Conservation (phyloP, 2,888 invertebrate genomes). For the Drosophila buzzatii region DNA sequence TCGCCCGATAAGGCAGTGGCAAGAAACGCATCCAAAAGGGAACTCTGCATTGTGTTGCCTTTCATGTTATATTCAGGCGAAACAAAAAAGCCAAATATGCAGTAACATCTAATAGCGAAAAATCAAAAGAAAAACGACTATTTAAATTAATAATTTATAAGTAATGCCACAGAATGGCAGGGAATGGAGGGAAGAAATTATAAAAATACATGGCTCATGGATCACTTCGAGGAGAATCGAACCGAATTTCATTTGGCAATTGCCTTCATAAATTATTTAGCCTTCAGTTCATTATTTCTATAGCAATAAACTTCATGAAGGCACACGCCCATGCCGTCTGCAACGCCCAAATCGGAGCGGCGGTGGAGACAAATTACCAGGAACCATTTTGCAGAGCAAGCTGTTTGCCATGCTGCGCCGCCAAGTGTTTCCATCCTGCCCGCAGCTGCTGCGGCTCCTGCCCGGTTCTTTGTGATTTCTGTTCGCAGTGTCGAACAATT, state of each 20-base stretch:
- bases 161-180: not conserved
- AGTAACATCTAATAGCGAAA: not conserved
- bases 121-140: not conserved
- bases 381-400: conserved; percentile 64
- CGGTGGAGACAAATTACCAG: conserved; percentile 63
- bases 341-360: conserved; percentile 11
- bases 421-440: conserved; percentile 33
- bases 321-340: conserved; percentile 4
- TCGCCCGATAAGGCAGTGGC: conserved; percentile 31
- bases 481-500: conserved; percentile 66
- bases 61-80: conserved; percentile 15
- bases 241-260: conserved; percentile 62
- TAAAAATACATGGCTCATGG: conserved; percentile 11
- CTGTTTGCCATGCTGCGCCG: conserved; percentile 51
- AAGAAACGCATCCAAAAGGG: conserved; percentile 8
- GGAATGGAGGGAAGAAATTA: not conserved
- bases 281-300: conserved; percentile 65
- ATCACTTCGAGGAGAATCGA: conserved; percentile 36
- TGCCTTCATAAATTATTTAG: conserved; percentile 69
- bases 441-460: conserved; percentile 1
- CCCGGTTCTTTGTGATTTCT: conserved; percentile 53
- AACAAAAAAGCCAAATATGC: not conserved
- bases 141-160: conserved; percentile 34
- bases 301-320: conserved; percentile 61
- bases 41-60: conserved; percentile 25